Evolutionary conservation across 2,113 vertebrate species (phyloP), one percentile per base, ranked within the genome.

Genomic region (Patagioenas fasciata): DNA sequence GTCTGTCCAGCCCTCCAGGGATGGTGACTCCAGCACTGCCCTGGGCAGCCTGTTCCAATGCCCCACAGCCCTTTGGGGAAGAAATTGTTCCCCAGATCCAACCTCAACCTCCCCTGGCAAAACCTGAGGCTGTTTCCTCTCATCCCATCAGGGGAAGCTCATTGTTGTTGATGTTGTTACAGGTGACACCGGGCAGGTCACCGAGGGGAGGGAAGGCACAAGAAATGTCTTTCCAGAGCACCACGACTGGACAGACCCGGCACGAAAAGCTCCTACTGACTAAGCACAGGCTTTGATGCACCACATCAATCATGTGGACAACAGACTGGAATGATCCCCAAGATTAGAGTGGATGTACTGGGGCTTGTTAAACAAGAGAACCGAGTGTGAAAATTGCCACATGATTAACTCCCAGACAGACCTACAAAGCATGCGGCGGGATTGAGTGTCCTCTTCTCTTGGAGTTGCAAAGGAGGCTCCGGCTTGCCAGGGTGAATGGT

Each of bases 301-400:
- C 53, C 60, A 29, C 78, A 79, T 75, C 80, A 71, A 60, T 94
- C 88, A 69, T 26, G 70, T 0, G 8, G 83, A 92, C 69, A 93
- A 78, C 5, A 60, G 80, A 75, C 57, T 88, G 73, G 85, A 88
- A 89, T 78, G 80, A 86, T 92, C 84, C 80, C 44, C 77, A 58
- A 85, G 75, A 90, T 88, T 5, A 75, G 61, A 88, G 92, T 6
- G 73, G 74, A 79, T 6, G 73, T 32, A 74, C 69, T 61, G 65
- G 82, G 72, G 75, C 88, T 92, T 89, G 88, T 92, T 95, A 75
- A 92, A 89, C 77, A 84, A 69, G 69, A 88, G 83, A 93, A 57
- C 31, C 8, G 64, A 72, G 84, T 50, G 50, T 50, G 88, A 72
- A 88, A 56, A 38, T 64, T 96, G 95, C 95, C 85, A 91, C 80